phyloP scores from a whole-genome alignment of 2,113 vertebrate species.

The Dolichotis patagonum region DNA sequence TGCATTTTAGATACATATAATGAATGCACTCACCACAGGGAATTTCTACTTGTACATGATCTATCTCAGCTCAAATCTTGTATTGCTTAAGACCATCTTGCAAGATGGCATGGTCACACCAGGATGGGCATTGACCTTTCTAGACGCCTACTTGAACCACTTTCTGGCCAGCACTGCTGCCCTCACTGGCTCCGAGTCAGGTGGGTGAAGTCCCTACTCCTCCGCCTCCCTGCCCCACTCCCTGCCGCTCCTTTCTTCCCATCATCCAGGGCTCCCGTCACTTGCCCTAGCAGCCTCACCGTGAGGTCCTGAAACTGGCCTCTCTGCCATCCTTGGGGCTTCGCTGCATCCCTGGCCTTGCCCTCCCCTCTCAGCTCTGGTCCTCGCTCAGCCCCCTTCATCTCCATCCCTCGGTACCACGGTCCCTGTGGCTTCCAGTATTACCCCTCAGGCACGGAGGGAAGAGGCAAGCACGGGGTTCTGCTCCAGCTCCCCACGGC shows the following conservation, averaged over 20 bases:
- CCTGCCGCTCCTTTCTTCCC: not conserved
- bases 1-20: too few relatives aligned
- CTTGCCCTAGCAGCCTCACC: not conserved
- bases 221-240: fast-evolving
- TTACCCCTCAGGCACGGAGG: not conserved
- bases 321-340: not conserved
- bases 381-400: not conserved
- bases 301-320: not conserved
- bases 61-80: not conserved
- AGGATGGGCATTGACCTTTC: not conserved
- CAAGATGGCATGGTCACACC: fast-evolving
- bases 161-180: not conserved
- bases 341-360: not conserved
- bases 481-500: not conserved
- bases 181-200: not conserved
- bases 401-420: not conserved
- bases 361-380: not conserved
- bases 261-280: not conserved
- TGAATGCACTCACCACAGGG: too few relatives aligned
- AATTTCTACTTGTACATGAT: too few relatives aligned
- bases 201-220: not conserved
- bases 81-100: not conserved
- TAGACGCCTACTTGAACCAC: not conserved
- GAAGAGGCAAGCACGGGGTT: not conserved
- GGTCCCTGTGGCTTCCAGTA: not conserved